Conservation (phyloP, 2,888 invertebrate species). For the Drosophila longiperda region DNA sequence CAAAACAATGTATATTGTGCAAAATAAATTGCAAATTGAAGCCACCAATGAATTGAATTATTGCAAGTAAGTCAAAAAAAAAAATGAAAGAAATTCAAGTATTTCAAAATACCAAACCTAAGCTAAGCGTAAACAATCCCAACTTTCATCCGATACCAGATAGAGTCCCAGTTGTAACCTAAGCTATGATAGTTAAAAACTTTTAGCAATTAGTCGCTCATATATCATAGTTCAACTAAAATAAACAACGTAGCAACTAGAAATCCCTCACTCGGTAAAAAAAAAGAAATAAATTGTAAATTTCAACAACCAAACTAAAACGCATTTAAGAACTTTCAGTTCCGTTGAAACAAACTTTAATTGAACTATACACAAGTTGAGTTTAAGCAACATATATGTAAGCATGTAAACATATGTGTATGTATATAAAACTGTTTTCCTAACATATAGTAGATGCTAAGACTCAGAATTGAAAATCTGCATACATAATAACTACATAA, state of each 20-base stretch:
- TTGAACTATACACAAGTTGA: conserved; percentile 47
- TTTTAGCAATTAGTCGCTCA: conserved; percentile 78
- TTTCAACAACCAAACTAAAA: conserved; percentile 63
- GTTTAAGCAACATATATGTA: conserved; percentile 41
- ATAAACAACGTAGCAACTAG: conserved; percentile 53
- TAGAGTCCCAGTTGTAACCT: conserved; percentile 42
- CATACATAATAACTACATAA: conserved; percentile 4
- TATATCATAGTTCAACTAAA: conserved; percentile 76
- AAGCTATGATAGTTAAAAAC: conserved; percentile 59
- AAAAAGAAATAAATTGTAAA: conserved; percentile 59
- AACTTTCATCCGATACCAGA: conserved; percentile 50
- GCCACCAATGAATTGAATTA: conserved; percentile 82
- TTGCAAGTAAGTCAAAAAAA: conserved; percentile 74
- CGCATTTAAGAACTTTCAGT: conserved; percentile 72
- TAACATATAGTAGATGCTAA: conserved; percentile 64
- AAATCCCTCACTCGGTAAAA: conserved; percentile 40
- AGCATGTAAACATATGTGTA: conserved; percentile 6
- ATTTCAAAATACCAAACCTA: conserved; percentile 58
- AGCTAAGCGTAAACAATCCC: conserved; percentile 71
- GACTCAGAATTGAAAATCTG: conserved; percentile 43
- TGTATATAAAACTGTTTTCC: conserved; percentile 63
- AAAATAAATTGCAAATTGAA: conserved; percentile 72
- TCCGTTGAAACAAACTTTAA: conserved; percentile 59
- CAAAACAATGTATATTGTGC: conserved; percentile 72
- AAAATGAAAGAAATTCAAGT: conserved; percentile 49